Evolutionary conservation across 1,140 invertebrate genomes (phyloP).

Genomic region (Archegozetes longisetosus): DNA sequence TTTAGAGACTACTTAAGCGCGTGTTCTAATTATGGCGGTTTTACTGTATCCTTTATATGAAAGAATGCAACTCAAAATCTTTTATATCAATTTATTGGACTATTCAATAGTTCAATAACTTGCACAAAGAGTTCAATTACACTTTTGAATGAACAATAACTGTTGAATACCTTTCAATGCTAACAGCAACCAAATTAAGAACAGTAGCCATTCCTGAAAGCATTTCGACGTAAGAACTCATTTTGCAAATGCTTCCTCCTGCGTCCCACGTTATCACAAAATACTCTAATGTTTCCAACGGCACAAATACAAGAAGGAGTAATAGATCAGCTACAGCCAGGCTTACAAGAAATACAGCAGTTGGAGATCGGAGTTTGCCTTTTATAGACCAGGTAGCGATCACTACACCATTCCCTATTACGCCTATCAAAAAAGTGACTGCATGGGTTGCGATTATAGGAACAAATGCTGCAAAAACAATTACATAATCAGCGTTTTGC

Average conservation of each 20-base stretch:
- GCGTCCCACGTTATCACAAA: constrained; percentile 28
- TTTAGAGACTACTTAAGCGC: too few relatives aligned
- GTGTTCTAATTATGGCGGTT: too few relatives aligned
- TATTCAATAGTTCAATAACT: too few relatives aligned
- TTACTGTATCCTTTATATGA: too few relatives aligned
- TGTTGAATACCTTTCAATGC: constrained; percentile 32
- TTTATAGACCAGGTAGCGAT: constrained; percentile 19
- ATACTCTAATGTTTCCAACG: constrained; percentile 30
- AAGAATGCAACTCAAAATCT: too few relatives aligned
- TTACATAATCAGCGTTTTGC: not conserved
- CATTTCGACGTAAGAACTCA: constrained; percentile 27
- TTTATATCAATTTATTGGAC: too few relatives aligned
- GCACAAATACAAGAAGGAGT: constrained; percentile 29
- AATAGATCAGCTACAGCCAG: constrained; percentile 32
- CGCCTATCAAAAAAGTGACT: constrained; percentile 29
- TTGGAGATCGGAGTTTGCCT: constrained; percentile 20
- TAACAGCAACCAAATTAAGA: constrained; percentile 31
- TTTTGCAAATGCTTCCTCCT: constrained; percentile 27
- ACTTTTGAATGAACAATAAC: too few relatives aligned
- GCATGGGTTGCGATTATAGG: constrained; percentile 29
- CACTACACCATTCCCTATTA: constrained; percentile 25
- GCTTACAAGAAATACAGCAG: constrained; percentile 27
- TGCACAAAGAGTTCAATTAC: too few relatives aligned
- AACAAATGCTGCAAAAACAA: constrained; percentile 21
- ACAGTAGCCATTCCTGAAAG: constrained; percentile 30